Percentiles rank a stretch among this genome's conserved stretches.
Evolutionary conservation across 2,113 vertebrate genomes (phyloP).

Genomic region (Seriola rivoliana): DNA sequence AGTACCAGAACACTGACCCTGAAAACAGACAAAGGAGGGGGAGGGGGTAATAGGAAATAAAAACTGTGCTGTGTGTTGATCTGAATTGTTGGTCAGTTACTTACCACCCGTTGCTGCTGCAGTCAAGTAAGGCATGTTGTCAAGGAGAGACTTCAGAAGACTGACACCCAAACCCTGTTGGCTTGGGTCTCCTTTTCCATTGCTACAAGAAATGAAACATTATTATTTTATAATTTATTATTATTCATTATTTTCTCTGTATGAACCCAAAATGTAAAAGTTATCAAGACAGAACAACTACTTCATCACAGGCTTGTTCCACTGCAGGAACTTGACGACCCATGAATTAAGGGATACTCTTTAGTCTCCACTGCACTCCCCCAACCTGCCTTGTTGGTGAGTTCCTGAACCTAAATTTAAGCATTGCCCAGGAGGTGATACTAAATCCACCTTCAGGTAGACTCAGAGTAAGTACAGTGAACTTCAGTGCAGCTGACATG

Average conservation of each 20-base stretch:
- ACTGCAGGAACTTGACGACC: not conserved
- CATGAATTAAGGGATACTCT: not conserved
- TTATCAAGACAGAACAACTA: not conserved
- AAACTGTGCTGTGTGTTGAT: not conserved
- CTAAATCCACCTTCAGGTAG: too few species aligned
- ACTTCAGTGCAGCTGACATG: too few species aligned
- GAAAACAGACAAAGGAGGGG: constrained; percentile 7
- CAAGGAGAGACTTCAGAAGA: constrained; percentile 94
- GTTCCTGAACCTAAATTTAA: too few species aligned
- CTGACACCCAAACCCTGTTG: constrained; percentile 93
- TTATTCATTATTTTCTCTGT: not conserved
- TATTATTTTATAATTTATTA: too few species aligned
- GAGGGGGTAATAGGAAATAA: not conserved
- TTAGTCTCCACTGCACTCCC: too few species aligned
- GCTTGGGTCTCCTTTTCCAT: constrained; percentile 94
- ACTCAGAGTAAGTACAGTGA: too few species aligned
- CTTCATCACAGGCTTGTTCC: not conserved
- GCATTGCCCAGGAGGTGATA: too few species aligned
- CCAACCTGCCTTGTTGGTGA: too few species aligned
- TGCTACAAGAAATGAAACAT: constrained; percentile 81
- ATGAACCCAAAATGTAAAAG: not conserved
- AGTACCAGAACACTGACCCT: constrained; percentile 99
- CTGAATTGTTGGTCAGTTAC: constrained; percentile 50
- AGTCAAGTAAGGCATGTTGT: constrained; percentile 96
- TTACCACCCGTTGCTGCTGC: constrained; percentile 97